Percentiles rank a stretch among this genome's conserved stretches.
These are phyloP conservation scores for Trachelus tabidus DNA, from an alignment of 2,888 invertebrate species.

Conservation along the genomic window DNA sequence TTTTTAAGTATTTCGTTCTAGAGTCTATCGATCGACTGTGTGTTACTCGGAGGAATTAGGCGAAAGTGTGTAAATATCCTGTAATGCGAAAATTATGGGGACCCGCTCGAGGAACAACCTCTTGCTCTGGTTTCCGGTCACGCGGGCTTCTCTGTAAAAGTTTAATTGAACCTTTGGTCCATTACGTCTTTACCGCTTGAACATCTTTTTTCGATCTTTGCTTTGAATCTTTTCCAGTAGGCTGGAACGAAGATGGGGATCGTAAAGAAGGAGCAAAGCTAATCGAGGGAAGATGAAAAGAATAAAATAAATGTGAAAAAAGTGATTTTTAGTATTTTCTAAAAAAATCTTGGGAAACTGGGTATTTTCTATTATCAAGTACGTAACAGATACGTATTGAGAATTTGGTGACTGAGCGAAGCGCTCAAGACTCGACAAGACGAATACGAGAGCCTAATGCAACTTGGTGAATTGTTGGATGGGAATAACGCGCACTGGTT, in stretches of 20 bases:
- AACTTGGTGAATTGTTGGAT: conserved; percentile 19
- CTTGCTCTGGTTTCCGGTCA: background rate
- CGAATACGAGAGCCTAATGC: background rate
- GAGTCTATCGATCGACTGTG: background rate
- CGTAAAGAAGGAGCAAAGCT: background rate
- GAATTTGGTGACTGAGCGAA: background rate
- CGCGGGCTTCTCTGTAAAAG: background rate
- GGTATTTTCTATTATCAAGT: background rate
- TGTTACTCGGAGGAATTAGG: too few species aligned
- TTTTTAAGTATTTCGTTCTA: conserved; percentile 1
- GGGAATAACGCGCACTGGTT: conserved; percentile 16
- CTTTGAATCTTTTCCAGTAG: background rate
- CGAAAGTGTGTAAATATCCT: too few species aligned
- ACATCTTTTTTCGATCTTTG: background rate
- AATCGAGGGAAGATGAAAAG: background rate
- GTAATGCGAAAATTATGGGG: background rate
- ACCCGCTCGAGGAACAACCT: background rate
- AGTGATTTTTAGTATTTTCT: background rate
- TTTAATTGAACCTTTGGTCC: background rate
- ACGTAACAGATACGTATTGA: background rate
- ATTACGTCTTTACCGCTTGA: background rate
- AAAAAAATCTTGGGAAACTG: too few species aligned
- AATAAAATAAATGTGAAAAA: background rate
- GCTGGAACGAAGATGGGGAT: background rate
- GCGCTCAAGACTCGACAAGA: background rate